Conservation (phyloP, 2,113 vertebrate genomes). For the Petroica traversi region DNA sequence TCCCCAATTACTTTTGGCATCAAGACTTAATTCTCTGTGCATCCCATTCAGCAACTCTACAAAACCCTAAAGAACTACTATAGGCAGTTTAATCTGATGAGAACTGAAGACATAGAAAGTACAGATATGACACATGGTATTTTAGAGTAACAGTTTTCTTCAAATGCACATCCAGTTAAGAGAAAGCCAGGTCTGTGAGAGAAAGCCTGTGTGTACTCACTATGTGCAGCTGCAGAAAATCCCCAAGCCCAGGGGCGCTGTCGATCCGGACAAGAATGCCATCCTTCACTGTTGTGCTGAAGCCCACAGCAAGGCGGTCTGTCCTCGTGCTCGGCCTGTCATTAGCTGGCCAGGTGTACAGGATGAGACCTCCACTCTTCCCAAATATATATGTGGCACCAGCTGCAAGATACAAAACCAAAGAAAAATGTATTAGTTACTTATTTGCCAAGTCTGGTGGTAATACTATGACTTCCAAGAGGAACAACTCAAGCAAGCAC, state of each 20-base stretch:
- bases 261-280: constrained; percentile 95
- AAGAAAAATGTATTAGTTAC: background rate
- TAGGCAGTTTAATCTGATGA: background rate
- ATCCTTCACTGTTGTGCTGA: constrained; percentile 87
- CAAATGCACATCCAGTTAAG: background rate
- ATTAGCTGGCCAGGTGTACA: constrained; percentile 95
- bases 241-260: constrained; percentile 92
- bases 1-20: background rate
- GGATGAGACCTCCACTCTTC: constrained; percentile 94
- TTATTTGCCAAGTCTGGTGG: background rate
- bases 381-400: constrained; percentile 97
- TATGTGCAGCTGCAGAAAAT: constrained; percentile 98
- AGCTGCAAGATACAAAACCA: constrained; percentile 73
- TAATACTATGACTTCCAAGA: background rate
- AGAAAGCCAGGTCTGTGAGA: background rate
- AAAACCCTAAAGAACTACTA: background rate
- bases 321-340: constrained; percentile 95
- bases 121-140: background rate
- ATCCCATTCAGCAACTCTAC: background rate
- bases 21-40: background rate
- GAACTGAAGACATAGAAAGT: background rate
- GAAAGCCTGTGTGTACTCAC: constrained; percentile 76
- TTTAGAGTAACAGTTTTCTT: background rate
- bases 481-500: background rate
- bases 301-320: constrained; percentile 88